Percentiles rank a stretch among this genome's conserved stretches.
These are phyloP conservation scores for Chesias legatella DNA, from an alignment of 2,888 invertebrate genomes.

Conservation along the genomic window DNA sequence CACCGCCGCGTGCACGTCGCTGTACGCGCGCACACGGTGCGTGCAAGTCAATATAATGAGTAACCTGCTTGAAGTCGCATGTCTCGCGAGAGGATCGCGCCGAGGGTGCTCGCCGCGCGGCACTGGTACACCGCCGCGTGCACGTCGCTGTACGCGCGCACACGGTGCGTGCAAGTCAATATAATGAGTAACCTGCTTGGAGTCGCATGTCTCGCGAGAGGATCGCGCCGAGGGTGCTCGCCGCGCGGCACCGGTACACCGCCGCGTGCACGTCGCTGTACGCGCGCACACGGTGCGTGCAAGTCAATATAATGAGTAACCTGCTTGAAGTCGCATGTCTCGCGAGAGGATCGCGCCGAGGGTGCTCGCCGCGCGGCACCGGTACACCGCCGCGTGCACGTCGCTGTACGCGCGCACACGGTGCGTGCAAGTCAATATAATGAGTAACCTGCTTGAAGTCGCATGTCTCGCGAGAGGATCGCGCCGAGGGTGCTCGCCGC, in stretches of 20 bases:
- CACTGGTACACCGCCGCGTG: constrained; percentile 87
- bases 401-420: not conserved
- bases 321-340: constrained; percentile 83
- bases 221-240: constrained; percentile 83
- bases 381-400: constrained; percentile 87
- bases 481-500: constrained; percentile 89
- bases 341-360: constrained; percentile 89
- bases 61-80: too few species aligned
- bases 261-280: constrained; percentile 74
- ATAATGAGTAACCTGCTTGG: too few species aligned
- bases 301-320: too few species aligned
- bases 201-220: not conserved
- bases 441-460: constrained; percentile 87
- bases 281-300: too few species aligned
- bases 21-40: too few species aligned
- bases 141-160: too few species aligned
- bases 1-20: too few species aligned
- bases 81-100: not conserved
- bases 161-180: too few species aligned
- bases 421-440: not conserved
- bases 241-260: constrained; percentile 89
- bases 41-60: too few species aligned
- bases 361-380: constrained; percentile 89
- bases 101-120: constrained; percentile 90
- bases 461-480: constrained; percentile 89